Base-by-base conservation (phyloP, 2,888 invertebrate species). In the Aphidoletes aphidimyza region DNA sequence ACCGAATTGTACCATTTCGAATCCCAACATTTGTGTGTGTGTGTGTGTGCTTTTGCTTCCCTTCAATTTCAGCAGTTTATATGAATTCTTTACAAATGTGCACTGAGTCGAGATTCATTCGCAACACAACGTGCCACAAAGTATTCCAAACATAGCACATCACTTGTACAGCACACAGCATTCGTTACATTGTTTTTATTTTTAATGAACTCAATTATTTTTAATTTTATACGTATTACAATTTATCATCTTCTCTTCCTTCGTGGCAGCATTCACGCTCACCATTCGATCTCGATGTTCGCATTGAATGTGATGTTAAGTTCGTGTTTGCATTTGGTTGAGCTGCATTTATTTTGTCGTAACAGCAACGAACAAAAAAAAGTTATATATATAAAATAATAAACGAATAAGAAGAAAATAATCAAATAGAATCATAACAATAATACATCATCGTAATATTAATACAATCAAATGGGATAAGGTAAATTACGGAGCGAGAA, bases 181-280 rank as follows among this genome's bases (percentile, higher is more conserved):
- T 69, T 69, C 34, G 69, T 14, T 22, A 6, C 14, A 11, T 69
- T 30, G 9, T 14, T 30, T 30, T 5, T 69, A 5, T 69, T 69
- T 69, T 69, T 69, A 69, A 69, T 69, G 69, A 69, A 69, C 69
- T 69, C 69, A 69, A 69, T 69, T 69, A 69, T 69, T 69, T 69
- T 69, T 69, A 69, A 69, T 69, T 69, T 69, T 69, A 69, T 69
- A 69, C 30, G 34, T 9, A 69, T 69, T 69, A 30, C 34, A 69
- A 69, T 69, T 69, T 69, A 69, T 69, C 69, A 69, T 69, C 69
- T 30, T n/a, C 54, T 22, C 30, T 34, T 30, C 69, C 69, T 30
- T 69, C 34, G 34, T 69, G 69, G 3, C 5, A 22, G 54, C 2
- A 22, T 14, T 54, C 5, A 30, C 54, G 30, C 30, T 30, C 69